A percentile compares a stretch with the other conserved stretches of the same genome.
Conservation (phyloP, 2,888 invertebrate genomes). For the Sisyra nigra region DNA sequence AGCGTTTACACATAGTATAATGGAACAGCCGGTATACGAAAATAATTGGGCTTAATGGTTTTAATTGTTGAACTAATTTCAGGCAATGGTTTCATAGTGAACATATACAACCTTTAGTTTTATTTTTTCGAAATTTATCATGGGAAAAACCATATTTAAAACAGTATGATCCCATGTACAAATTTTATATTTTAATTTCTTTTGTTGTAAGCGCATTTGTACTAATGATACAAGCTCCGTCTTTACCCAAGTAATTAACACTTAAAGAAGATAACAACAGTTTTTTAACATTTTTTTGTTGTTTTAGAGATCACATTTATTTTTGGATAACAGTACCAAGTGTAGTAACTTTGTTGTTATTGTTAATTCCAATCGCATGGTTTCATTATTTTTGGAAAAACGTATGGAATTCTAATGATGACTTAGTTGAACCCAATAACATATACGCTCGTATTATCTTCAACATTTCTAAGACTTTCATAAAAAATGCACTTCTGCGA, state of each 20-base stretch:
- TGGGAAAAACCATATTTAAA: conserved; percentile 57
- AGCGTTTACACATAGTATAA: too few relatives aligned
- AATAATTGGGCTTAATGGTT: too few relatives aligned
- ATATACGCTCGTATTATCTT: conserved; percentile 37
- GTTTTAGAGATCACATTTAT: conserved; percentile 21
- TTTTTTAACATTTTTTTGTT: neutral
- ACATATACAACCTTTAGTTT: conserved; percentile 39
- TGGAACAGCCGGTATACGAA: too few relatives aligned
- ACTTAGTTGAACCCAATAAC: conserved; percentile 36
- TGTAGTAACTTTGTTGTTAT: conserved; percentile 30
- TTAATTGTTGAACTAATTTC: conserved; percentile 20
- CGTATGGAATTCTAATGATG: conserved; percentile 28
- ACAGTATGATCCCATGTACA: conserved; percentile 69
- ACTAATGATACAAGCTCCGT: conserved; percentile 42
- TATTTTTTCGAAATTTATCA: conserved; percentile 44
- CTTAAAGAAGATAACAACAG: neutral
- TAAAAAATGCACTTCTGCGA: conserved; percentile 43
- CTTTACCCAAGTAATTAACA: conserved; percentile 30
- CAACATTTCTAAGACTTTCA: conserved; percentile 40
- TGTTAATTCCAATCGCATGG: conserved; percentile 57
- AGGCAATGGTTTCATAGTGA: conserved; percentile 50
- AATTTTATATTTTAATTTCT: conserved; percentile 55
- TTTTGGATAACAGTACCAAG: conserved; percentile 31
- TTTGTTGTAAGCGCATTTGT: conserved; percentile 40
- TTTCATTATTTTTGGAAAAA: conserved; percentile 54